Base-by-base conservation (phyloP, 2,113 vertebrate genomes). In the sheep (Ovis aries) region DNA sequence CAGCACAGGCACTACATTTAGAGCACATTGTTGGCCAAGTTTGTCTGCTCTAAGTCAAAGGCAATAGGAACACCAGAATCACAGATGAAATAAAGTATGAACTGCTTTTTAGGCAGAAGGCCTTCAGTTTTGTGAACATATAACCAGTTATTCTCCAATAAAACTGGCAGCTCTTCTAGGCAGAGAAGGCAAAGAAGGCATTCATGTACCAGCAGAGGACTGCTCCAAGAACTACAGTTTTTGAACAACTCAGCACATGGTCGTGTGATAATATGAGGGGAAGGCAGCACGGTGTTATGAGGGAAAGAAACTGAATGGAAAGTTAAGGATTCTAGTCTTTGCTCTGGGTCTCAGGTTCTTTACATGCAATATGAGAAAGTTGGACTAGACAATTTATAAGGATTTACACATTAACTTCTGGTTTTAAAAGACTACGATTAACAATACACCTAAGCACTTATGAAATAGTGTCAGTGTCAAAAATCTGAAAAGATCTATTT, bases 201-300 rank as follows among this genome's bases (percentile, higher is more conserved):
- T 96, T 93, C 45, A 86, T 59, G 29, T 78, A 93, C 78, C 57
- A 97, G 77, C 52, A 88, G 80, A 97, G 27, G 62, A 94, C 74
- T 96, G 40, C n/a, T 67, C 90, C 59, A 91, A 87, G 81, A 96
- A 98, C 90, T 50, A 64, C n/a, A 77, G 59, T 62, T 95, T 94
- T 95, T 74, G 1, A 97, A 78, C 64, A 97, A 62, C 83, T 96
- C 74, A 89, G 93, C 50, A 96, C 62, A 53, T 97, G 60, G 52
- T 89, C 55, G 45, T 83, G 90, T 80, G 90, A 45, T 53, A 88
- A 53, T 88, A 81, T 31, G 62, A 95, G 93, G 83, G 93, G 90
- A 97, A 97, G 95, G 92, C 94, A 96, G 97, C 95, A 82, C 6
- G 89, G 74, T 98, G 67, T 92, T 88, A 87, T 4, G 60, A 83